phyloP scores from a whole-genome alignment of 1,140 invertebrate genomes.

The Hyles vespertilio region DNA sequence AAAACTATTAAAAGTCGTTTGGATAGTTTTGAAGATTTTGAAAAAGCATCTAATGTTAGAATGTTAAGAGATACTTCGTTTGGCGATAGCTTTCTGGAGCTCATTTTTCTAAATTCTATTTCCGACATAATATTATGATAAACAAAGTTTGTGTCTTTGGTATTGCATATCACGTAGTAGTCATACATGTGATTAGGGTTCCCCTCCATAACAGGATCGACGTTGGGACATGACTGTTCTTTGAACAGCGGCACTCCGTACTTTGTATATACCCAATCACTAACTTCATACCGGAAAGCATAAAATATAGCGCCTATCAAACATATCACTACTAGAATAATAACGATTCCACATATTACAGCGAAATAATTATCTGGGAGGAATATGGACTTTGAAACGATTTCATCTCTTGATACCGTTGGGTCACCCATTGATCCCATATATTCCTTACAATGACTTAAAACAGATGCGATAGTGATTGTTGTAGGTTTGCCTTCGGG shows the following conservation, averaged over 20 bases:
- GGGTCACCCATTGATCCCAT: slow-evolving; percentile 79
- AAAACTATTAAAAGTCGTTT: slow-evolving; percentile 67
- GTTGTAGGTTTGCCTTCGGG: slow-evolving; percentile 68
- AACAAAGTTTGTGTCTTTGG: slow-evolving; percentile 89
- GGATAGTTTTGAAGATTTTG: slow-evolving; percentile 69
- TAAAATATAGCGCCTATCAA: slow-evolving; percentile 82
- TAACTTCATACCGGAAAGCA: slow-evolving; percentile 85
- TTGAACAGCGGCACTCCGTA: slow-evolving; percentile 85
- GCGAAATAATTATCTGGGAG: slow-evolving; percentile 80
- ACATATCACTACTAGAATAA: slow-evolving; percentile 83
- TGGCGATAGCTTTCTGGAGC: slow-evolving; percentile 51
- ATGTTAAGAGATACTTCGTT: slow-evolving; percentile 63
- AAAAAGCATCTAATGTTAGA: slow-evolving; percentile 70
- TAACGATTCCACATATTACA: slow-evolving; percentile 82
- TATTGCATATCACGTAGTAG: slow-evolving; percentile 91
- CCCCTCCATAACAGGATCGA: slow-evolving; percentile 74
- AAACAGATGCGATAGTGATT: slow-evolving; percentile 78
- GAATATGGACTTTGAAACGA: slow-evolving; percentile 74
- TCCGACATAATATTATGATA: slow-evolving; percentile 85
- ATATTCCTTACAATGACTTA: slow-evolving; percentile 79
- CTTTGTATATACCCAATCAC: slow-evolving; percentile 84
- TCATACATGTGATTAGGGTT: slow-evolving; percentile 87
- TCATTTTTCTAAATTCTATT: slow-evolving; percentile 79
- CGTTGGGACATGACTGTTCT: slow-evolving; percentile 72
- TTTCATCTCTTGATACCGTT: slow-evolving; percentile 78